Evolutionary conservation across 2,888 invertebrate genomes (phyloP), one percentile per base, ranked within the genome.

Genomic region (Idaea dimidiata): DNA sequence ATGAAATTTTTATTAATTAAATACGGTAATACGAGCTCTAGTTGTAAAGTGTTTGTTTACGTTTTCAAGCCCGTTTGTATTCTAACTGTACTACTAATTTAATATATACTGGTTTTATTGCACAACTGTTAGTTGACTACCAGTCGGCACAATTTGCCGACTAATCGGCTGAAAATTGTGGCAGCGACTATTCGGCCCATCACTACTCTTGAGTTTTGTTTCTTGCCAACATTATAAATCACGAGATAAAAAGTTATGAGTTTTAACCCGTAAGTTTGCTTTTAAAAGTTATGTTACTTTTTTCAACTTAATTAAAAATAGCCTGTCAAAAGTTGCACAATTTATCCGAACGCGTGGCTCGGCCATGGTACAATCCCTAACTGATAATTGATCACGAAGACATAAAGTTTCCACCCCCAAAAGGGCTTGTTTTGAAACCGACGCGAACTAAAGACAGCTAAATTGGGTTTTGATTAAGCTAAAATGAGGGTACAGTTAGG

Each of bases 401-500:
- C 81, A 77, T 75, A 80, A 84, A 82, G 79, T 86, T 84, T 72
- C 70, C 66, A 66, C 69, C 63, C 73, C 77, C 67, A 68, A 79
- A 80, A 77, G 80, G 78, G 75, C 75, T 79, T 78, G 78, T 81
- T 82, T 79, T 76, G 71, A 68, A 77, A 76, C 77, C 72, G 72
- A 75, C 75, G 66, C 75, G 67, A 76, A 79, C 79, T 79, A 81
- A 83, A 82, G 78, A 79, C 76, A 75, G 71, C 74, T 73, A 79
- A 85, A 86, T 84, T 78, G 81, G 79, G 82, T 83, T 86, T 81
- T 84, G 82, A 83, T 84, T 79, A 79, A 79, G 80, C 77, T 72
- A 66, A 74, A 75, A 43, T 64, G 69, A 72, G 68, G 72, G 65
- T 66, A 24, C 24, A 24, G 24, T 24, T 24, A 60, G 60, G 64